Evolutionary conservation across 2,797 vertebrate genomes (phyloP), one percentile per base, ranked within the genome.

Genomic region (Cephalopachus bancanus): DNA sequence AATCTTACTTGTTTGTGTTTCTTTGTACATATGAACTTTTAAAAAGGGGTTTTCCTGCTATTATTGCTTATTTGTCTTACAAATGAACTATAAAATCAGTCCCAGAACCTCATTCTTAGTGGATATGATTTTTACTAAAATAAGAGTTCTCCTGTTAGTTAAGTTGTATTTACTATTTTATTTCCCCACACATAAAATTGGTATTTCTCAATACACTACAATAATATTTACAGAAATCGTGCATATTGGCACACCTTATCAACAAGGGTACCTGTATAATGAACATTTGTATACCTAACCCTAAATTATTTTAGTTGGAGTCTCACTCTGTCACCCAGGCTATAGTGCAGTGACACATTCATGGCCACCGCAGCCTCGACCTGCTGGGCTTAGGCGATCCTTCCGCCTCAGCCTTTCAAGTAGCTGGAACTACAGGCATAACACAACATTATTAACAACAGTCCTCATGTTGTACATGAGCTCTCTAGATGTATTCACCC

Each of bases 111-210:
- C 6, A 33, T 91, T 86, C 19, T 87, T 83, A 81, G 81, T 62
- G 64, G 28, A 83, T 37, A 37, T 3, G 4, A 5, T 64, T 93
- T 95, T 95, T 92, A 89, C 74, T 72, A 30, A 95, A 84, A 78
- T 16, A 91, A 44, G 24, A 83, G 53, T 30, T 51, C 76, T 20
- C 62, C 86, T 94, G 14, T 19, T 83, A 74, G 19, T 92, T 60
- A 74, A 60, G 12, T 79, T 86, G 76, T 67, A 85, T 62, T 93
- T 65, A n/a, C 10, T 89, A 26, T 84, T n/a, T 91, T 81, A 83
- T 65, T 95, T 95, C 53, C 16, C n/a, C 60, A 57, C 2, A 80
- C 1, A 22, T 85, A 69, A 81, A 81, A 49, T 49, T 20, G 1
- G 1, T 89, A n/a, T 91, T 96, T 97, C 28, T 87, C 33, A 92